Evolutionary conservation across 2,797 vertebrate genomes (phyloP), one percentile per base, ranked within the genome.

Genomic region (Rhinichthys osculus): DNA sequence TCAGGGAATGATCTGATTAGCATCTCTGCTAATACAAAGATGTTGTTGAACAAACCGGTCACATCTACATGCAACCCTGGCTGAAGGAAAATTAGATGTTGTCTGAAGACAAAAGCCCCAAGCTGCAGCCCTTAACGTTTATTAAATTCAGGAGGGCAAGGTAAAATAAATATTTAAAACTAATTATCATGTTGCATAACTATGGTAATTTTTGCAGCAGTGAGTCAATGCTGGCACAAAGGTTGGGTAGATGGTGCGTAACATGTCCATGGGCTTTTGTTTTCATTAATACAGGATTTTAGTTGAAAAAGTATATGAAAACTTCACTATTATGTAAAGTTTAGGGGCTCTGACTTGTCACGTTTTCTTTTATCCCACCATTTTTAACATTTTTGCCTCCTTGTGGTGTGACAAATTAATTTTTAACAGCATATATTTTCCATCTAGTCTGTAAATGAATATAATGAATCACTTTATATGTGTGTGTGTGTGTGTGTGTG

Each of bases 1-100:
- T 73, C 35, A 72, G 84, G 85, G 79, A 89, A 78, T 73, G 64
- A 72, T 67, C 81, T 81, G 84, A 87, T 86, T 85, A 87, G 64
- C 84, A 81, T 83, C 44, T 83, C 70, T 7, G 52, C 73, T 79
- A 81, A 62, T 89, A 81, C 71, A 89, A 84, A 86, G 38, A 78
- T 30, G 81, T 38, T 87, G 64, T 84, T 81, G 62, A 89, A 85
- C 62, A 87, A 85, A 78, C 74, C 4, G 21, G 59, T 85, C 88
- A 83, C 74, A 79, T 80, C 67, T 86, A 80, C 62, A 76, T 79
- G 27, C 30, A 62, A 4, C 52, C 71, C 71, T 27, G 52, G 59
- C 59, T 81, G 81, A 52, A 70, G 76, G 78, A 82, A 52, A 78
- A 86, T 87, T 71, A 83, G 77, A 87, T 71, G 73, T 52, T 1